A percentile compares a stretch with the other conserved stretches of the same genome.
Conservation (phyloP, 2,113 vertebrate genomes). For the Dissostichus mawsoni region DNA sequence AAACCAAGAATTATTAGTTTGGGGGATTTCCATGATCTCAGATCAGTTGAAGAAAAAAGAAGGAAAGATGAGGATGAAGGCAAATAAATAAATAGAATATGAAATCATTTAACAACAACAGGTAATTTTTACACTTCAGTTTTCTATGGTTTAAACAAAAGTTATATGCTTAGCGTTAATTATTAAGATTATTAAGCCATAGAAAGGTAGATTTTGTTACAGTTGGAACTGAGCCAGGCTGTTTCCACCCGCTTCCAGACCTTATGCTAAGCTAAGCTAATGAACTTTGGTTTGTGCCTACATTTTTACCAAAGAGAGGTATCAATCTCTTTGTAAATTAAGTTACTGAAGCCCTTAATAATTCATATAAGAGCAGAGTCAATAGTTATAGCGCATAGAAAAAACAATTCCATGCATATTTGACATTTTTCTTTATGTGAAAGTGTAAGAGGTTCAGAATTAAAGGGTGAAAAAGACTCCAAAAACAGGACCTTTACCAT, state of each 20-base stretch:
- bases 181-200: too few relatives aligned
- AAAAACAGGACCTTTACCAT: conserved; percentile 38
- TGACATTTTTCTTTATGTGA: not conserved
- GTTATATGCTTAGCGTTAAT: too few relatives aligned
- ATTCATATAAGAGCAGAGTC: not conserved
- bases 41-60: not conserved
- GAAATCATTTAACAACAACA: conserved; percentile 16
- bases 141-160: too few relatives aligned
- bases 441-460: not conserved
- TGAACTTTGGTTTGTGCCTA: too few relatives aligned
- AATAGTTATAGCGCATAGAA: not conserved
- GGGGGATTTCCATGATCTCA: not conserved
- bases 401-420: not conserved
- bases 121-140: too few relatives aligned
- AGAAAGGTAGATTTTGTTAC: too few relatives aligned
- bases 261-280: too few relatives aligned
- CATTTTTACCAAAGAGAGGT: too few relatives aligned
- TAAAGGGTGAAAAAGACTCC: not conserved
- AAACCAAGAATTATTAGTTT: not conserved
- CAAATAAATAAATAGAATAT: not conserved
- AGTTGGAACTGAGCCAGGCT: too few relatives aligned
- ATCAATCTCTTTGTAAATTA: too few relatives aligned
- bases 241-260: too few relatives aligned
- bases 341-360: not conserved
- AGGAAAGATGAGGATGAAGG: not conserved